phyloP scores from a whole-genome alignment of 2,797 vertebrate species.

The Caiman crocodilus region DNA sequence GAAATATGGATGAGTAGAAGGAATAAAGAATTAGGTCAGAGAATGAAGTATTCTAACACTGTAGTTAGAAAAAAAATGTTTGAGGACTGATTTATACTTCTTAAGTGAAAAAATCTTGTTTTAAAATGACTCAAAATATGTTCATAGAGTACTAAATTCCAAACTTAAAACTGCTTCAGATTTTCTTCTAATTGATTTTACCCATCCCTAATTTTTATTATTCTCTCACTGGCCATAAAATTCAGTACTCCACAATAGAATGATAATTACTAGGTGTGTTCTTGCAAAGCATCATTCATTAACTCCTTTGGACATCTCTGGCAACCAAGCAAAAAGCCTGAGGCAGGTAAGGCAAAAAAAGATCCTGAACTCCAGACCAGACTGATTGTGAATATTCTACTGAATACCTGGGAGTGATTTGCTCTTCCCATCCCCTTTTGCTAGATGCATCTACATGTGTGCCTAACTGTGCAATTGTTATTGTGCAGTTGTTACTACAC shows the following conservation, averaged over 20 bases:
- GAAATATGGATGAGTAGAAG: not conserved
- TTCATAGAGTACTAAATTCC: not conserved
- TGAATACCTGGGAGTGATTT: not conserved
- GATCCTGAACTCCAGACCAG: not conserved
- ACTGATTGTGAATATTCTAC: not conserved
- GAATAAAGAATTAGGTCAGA: not conserved
- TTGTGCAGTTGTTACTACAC: no score
- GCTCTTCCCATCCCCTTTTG: not conserved
- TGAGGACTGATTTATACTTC: not conserved
- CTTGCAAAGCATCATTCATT: not conserved
- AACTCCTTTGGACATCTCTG: not conserved
- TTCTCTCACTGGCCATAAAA: not conserved
- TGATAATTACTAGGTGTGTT: not conserved
- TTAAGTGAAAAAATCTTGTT: not conserved
- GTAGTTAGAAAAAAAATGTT: not conserved
- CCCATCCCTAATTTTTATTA: not conserved
- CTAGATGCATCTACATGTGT: not conserved
- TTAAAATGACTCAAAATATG: not conserved
- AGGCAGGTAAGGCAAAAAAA: not conserved
- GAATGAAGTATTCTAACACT: not conserved
- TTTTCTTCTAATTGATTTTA: not conserved
- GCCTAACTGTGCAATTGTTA: no score
- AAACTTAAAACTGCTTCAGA: not conserved
- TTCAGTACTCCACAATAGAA: not conserved
- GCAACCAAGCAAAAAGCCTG: not conserved